Percentiles rank a stretch among this genome's conserved stretches.
phyloP scores from a whole-genome alignment of 1,140 invertebrate species.

The Bombus ignitus region DNA sequence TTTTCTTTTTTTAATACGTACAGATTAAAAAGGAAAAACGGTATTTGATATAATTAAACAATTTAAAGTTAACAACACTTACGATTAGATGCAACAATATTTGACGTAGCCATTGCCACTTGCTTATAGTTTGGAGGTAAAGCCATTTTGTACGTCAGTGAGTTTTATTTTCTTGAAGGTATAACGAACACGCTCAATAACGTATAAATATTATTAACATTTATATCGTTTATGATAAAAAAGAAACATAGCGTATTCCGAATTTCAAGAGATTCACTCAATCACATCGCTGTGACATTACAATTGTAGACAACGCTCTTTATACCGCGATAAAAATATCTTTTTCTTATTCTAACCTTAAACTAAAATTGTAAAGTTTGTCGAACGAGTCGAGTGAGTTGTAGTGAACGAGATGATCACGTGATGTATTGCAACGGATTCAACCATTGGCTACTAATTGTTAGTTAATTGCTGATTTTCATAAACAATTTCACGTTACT shows the following conservation, averaged over 20 bases:
- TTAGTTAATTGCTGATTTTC: not conserved
- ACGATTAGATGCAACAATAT: slow-evolving; percentile 74
- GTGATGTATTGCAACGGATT: not conserved
- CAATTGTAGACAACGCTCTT: too few relatives aligned
- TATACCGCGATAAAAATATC: not conserved
- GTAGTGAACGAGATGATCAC: too few relatives aligned
- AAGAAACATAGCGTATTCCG: not conserved
- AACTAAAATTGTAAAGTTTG: not conserved
- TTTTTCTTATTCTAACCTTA: not conserved
- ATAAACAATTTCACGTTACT: not conserved
- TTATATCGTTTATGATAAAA: not conserved
- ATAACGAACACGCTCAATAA: not conserved
- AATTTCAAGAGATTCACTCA: not conserved
- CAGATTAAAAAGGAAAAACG: not conserved
- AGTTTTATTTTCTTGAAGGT: not conserved
- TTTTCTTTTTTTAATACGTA: slow-evolving; percentile 15
- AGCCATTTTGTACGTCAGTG: slow-evolving; percentile 83
- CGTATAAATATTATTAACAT: not conserved
- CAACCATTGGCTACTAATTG: not conserved
- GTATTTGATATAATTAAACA: slow-evolving; percentile 61
- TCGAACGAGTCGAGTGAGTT: not conserved
- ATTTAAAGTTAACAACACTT: slow-evolving; percentile 76
- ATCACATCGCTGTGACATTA: not conserved
- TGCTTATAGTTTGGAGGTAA: slow-evolving; percentile 90
- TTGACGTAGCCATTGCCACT: slow-evolving; percentile 87